phyloP scores from a whole-genome alignment of 92 coral and sea anemone species.

The Diadumene lineata region DNA sequence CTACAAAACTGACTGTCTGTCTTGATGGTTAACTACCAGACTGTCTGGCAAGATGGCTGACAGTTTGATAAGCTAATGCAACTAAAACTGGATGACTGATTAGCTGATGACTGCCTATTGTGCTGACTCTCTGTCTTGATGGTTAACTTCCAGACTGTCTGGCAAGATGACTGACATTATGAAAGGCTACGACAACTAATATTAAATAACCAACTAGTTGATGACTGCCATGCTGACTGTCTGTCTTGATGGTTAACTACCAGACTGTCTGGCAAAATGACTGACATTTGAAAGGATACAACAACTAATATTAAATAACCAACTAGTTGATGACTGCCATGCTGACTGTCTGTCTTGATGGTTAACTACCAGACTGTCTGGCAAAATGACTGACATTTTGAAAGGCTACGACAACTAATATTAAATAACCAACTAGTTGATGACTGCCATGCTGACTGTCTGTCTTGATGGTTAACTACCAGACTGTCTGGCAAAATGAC shows the following conservation, averaged over 20 bases:
- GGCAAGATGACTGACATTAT: not conserved
- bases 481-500: too few species aligned
- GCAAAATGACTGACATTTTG: too few species aligned
- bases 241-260: not conserved
- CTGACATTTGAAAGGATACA: too few species aligned
- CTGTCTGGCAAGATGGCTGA: not conserved
- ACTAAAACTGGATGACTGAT: not conserved
- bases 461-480: too few species aligned
- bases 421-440: too few species aligned
- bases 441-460: too few species aligned
- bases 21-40: too few species aligned
- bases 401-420: too few species aligned
- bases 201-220: too few species aligned
- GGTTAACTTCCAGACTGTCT: not conserved
- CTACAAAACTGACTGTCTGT: not conserved
- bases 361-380: not conserved
- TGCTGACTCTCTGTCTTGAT: not conserved
- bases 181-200: too few species aligned
- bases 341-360: not conserved
- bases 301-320: not conserved
- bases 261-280: not conserved
- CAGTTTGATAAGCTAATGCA: not conserved
- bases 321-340: not conserved
- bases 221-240: not conserved
- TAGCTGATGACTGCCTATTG: not conserved